Conservation (phyloP, 2,113 vertebrate species). For the Callaeas wilsoni region DNA sequence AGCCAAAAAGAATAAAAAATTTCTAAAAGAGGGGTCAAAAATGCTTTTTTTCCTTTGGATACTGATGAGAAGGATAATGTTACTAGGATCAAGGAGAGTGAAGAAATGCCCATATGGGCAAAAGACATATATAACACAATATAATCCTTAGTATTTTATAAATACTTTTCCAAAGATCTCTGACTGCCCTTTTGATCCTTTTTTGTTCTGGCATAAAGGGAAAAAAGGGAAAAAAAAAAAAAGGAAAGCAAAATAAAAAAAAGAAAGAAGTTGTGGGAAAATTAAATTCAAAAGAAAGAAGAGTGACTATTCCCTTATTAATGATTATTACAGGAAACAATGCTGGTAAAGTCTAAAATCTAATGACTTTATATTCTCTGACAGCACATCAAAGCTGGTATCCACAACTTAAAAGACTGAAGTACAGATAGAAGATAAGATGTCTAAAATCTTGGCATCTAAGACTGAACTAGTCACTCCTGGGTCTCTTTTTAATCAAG, state of each 20-base stretch:
- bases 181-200: background rate
- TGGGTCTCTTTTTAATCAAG: background rate
- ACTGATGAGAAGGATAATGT: background rate
- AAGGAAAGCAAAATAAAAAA: background rate
- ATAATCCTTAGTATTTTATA: background rate
- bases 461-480: background rate
- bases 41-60: background rate
- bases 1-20: background rate
- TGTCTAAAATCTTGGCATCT: background rate
- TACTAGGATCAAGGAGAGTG: background rate
- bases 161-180: background rate
- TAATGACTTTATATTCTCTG: background rate
- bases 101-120: background rate
- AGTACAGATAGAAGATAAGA: background rate
- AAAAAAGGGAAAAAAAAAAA: accelerated
- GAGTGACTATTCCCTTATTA: background rate
- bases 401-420: background rate
- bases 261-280: background rate
- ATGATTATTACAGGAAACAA: background rate
- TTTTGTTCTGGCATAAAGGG: background rate
- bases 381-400: background rate
- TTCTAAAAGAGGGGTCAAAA: background rate
- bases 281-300: background rate
- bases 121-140: background rate
- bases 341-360: background rate